Evolutionary conservation across 2,888 invertebrate species (phyloP).

Genomic region (Teleogryllus oceanicus): DNA sequence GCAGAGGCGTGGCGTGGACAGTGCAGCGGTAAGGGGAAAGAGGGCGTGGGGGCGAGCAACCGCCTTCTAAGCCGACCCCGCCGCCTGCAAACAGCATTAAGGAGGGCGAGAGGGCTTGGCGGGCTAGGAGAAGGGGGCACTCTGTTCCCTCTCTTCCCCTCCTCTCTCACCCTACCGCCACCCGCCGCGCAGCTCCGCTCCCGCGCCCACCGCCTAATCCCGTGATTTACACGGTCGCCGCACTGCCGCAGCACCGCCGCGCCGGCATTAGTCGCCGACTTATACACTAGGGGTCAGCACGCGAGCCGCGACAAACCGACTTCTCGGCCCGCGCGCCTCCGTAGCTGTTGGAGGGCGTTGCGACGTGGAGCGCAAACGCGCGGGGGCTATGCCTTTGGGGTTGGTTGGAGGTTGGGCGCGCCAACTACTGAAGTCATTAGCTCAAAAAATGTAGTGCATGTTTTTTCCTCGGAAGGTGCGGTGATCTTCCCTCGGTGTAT

Average conservation of each 20-base stretch:
- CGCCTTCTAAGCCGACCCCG: not conserved
- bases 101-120: not conserved
- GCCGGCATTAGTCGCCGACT: not conserved
- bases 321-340: not conserved
- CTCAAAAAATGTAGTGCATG: no score
- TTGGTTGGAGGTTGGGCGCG: no score
- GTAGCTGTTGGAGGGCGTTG: no score
- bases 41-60: not conserved
- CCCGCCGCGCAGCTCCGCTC: slow-evolving; percentile 12
- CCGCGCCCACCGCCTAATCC: slow-evolving; percentile 31
- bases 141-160: not conserved
- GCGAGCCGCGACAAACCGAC: not conserved
- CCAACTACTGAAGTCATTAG: no score
- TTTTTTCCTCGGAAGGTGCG: no score
- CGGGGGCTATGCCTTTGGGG: no score
- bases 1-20: no score
- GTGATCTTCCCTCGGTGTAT: no score
- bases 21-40: no score
- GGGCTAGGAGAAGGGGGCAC: no score
- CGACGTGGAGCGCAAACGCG: no score
- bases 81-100: not conserved
- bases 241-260: not conserved
- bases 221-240: slow-evolving; percentile 34
- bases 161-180: not conserved
- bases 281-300: not conserved